Evolutionary conservation across 2,113 vertebrate genomes (phyloP), one percentile per base, ranked within the genome.

Genomic region (Steatornis caripensis): DNA sequence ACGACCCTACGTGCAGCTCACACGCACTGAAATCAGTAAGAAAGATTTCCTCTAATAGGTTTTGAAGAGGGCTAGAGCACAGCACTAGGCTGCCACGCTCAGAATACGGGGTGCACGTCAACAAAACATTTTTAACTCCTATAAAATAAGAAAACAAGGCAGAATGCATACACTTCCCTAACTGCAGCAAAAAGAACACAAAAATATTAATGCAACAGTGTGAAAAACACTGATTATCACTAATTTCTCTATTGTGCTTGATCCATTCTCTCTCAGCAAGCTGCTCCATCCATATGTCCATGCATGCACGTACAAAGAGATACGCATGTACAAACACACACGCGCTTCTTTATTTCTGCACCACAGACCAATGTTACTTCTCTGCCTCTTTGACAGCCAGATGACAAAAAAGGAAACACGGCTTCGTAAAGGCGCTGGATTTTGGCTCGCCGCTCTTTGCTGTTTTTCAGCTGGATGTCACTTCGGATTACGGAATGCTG

Each of bases 311-410:
- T 5, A 6, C 1, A 3, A n/a, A 72, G 24, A 48, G 39, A 49
- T 19, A 8, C 0, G 0, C 0, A 6, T 2, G 12, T 20, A 26
- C 0, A 9, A n/a, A 55, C 22, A 32, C 2, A 1, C 18, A 22
- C 3, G 10, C 6, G 19, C 6, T 2, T n/a, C 16, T 11, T 45
- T 27, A 45, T 60, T 41, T 64, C 66, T 76, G 32, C 12, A 26
- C 51, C 66, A 48, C 68, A 58, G 45, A 16, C 21, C 24, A 30
- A 5, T 2, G 0, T 39, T 12, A 13, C 8, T n/a, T 27, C 32
- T 39, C 43, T 43, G 58, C 23, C 55, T 46, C 29, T 11, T 26
- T 74, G 57, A 18, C 2, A 32, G 29, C 1, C 41, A 45, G 34
- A 49, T 32, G 2, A 26, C 1, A 7, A 83, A 36, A n/a, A 15